phyloP scores from a whole-genome alignment of 2,888 invertebrate species.

The Oxycera nigricornis region DNA sequence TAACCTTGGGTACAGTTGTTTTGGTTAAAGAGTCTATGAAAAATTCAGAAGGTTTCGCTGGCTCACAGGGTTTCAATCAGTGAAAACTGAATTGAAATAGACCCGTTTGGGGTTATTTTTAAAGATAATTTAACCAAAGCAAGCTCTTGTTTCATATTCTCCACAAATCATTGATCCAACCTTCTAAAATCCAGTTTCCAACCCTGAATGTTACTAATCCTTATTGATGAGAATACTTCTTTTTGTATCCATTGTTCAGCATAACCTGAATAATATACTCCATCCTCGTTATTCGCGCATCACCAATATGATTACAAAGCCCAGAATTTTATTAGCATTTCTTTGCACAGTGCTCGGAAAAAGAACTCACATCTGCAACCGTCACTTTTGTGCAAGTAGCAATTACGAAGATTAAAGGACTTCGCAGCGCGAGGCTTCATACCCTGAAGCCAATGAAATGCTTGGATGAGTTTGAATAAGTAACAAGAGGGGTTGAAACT shows the following conservation, averaged over 20 bases:
- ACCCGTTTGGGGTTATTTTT: no score
- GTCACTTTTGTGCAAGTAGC: constrained; percentile 2
- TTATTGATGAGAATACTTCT: no score
- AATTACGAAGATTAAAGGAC: not conserved
- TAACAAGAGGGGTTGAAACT: not conserved
- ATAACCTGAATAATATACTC: not conserved
- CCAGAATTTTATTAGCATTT: not conserved
- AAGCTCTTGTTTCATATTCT: no score
- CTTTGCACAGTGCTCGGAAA: not conserved
- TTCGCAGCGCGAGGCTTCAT: not conserved
- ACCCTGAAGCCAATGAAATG: not conserved
- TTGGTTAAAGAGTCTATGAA: no score
- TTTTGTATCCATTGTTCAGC: not conserved
- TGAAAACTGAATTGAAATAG: no score
- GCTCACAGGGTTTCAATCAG: no score
- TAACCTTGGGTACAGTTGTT: no score
- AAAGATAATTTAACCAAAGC: no score
- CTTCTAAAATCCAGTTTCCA: no score
- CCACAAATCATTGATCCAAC: no score
- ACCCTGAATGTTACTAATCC: no score
- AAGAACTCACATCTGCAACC: not conserved
- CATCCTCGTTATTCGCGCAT: not conserved
- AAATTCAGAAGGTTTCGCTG: no score
- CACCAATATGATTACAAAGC: not conserved
- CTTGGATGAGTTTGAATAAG: not conserved